A percentile compares a stretch with the other conserved stretches of the same genome.
Conservation (phyloP, 2,113 vertebrate genomes). For the Rhipidura dahli region DNA sequence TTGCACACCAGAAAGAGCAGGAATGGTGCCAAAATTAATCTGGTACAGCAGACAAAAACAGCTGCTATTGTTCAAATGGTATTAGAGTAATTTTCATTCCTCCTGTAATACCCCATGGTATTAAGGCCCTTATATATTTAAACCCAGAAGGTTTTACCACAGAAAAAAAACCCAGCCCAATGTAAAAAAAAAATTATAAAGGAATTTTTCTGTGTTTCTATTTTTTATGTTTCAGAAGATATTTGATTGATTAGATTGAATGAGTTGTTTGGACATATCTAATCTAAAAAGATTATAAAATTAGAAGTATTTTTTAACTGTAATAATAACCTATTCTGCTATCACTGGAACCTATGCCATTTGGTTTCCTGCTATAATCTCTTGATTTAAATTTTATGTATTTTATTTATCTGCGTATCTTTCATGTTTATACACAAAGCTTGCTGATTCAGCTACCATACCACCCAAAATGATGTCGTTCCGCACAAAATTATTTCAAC, state of each 20-base stretch:
- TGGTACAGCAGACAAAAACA: slow-evolving; percentile 15
- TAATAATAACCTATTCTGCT: neutral
- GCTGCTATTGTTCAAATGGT: neutral
- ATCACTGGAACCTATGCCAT: neutral
- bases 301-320: neutral
- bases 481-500: neutral
- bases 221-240: neutral
- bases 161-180: neutral
- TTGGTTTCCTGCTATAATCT: neutral
- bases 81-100: neutral
- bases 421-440: neutral
- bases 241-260: neutral
- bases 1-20: neutral
- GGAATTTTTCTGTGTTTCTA: neutral
- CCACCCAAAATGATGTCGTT: accelerated
- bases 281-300: neutral
- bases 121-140: neutral
- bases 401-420: neutral
- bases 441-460: neutral
- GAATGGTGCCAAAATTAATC: neutral
- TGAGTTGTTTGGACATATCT: neutral
- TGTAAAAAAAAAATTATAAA: neutral
- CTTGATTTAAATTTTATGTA: neutral
- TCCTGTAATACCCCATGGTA: neutral
- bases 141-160: neutral